A percentile compares a stretch with the other conserved stretches of the same genome.
These are phyloP conservation scores for Acanthurus tractus DNA, from an alignment of 2,797 vertebrate species.

Conservation along the genomic window DNA sequence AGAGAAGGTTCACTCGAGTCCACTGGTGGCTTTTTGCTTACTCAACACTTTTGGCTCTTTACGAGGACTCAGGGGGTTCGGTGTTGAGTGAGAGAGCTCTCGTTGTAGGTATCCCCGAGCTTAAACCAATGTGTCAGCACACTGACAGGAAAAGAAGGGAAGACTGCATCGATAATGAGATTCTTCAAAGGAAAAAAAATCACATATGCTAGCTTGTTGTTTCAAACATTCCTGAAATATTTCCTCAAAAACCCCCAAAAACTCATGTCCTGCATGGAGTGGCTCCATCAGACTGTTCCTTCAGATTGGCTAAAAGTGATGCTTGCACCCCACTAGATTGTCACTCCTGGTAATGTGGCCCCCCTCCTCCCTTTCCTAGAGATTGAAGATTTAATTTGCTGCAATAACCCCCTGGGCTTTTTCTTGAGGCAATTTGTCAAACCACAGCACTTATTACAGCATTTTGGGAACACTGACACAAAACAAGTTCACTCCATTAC, in stretches of 20 bases:
- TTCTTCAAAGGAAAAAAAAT: constrained; percentile 30
- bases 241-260: constrained; percentile 3
- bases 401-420: constrained; percentile 56
- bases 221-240: constrained; percentile 26
- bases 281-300: not conserved
- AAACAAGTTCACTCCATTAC: constrained; percentile 66
- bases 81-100: constrained; percentile 43
- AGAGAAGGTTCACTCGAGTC: constrained; percentile 64
- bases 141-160: constrained; percentile 40
- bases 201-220: constrained; percentile 12
- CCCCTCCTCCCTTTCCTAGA: constrained; percentile 18
- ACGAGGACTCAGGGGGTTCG: constrained; percentile 51
- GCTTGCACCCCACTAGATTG: constrained; percentile 6
- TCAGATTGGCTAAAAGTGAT: constrained; percentile 7
- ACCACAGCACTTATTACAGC: constrained; percentile 72
- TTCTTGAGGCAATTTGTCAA: constrained; percentile 71
- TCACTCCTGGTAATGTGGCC: constrained; percentile 40
- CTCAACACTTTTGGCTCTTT: constrained; percentile 47
- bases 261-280: not conserved
- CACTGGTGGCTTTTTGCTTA: constrained; percentile 58
- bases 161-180: constrained; percentile 34
- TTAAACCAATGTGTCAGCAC: constrained; percentile 63
- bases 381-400: constrained; percentile 66
- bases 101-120: constrained; percentile 33
- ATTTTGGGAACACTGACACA: constrained; percentile 66